Conservation (phyloP, 2,113 vertebrate genomes). For the Dicerorhinus sumatrensis region DNA sequence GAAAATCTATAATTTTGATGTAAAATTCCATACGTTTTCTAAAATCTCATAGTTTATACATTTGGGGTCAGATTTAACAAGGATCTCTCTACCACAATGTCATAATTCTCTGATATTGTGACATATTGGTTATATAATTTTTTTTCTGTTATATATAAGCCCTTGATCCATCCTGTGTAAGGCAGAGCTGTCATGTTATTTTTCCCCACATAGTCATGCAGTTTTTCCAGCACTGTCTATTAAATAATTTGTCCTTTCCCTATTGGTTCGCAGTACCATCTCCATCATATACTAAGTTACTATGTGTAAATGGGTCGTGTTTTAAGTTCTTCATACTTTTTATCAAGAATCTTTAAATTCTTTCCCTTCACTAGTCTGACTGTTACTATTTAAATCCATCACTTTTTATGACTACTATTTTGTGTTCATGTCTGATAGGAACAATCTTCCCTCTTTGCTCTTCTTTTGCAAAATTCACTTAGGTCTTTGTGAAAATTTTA, state of each 20-base stretch:
- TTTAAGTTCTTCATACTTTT: neutral
- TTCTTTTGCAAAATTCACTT: conserved; percentile 48
- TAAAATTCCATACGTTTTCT: neutral
- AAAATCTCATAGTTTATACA: neutral
- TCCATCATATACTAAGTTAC: neutral
- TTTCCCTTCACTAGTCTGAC: neutral
- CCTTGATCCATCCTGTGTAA: neutral
- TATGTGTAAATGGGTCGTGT: neutral
- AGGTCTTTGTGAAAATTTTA: conserved; percentile 36
- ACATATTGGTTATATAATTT: neutral
- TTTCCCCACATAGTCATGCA: neutral
- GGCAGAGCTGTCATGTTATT: neutral
- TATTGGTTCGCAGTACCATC: neutral
- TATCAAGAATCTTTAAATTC: conserved; percentile 10
- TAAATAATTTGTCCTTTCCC: neutral
- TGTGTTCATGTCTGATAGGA: conserved; percentile 22
- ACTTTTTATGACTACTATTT: conserved; percentile 50
- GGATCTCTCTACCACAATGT: neutral
- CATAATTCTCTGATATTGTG: neutral
- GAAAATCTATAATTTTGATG: neutral
- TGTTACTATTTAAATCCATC: conserved; percentile 1
- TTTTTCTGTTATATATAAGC: neutral
- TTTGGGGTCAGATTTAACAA: neutral
- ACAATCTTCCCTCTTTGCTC: neutral
- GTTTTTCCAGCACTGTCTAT: neutral